phyloP scores from a whole-genome alignment of 1,140 invertebrate species.

The Heliconius eleuchia region DNA sequence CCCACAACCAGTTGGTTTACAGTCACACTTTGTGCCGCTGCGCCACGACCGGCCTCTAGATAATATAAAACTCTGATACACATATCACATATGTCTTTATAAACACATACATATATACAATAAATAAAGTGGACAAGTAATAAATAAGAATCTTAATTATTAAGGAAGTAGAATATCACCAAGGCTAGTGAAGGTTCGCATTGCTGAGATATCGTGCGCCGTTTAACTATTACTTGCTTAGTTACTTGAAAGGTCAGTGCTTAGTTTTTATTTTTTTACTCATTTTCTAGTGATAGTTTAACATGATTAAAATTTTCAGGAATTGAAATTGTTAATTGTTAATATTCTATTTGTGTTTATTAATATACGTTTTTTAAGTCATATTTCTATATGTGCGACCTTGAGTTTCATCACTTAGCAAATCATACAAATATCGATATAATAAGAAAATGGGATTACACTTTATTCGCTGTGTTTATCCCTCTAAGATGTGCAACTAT shows the following conservation, averaged over 20 bases:
- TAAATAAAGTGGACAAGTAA: conserved; percentile 31
- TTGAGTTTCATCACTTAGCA: background rate
- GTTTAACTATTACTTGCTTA: conserved; percentile 42
- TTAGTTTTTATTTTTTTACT: background rate
- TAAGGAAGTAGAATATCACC: conserved; percentile 63
- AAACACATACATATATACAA: conserved; percentile 6
- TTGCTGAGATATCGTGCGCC: conserved; percentile 61
- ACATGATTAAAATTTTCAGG: no score
- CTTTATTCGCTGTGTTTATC: background rate
- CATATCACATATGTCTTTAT: background rate
- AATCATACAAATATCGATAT: background rate
- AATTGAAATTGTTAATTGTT: no score
- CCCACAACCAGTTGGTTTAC: no score
- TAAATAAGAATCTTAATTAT: conserved; percentile 15
- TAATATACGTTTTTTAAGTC: no score
- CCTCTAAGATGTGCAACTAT: background rate
- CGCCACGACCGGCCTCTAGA: no score
- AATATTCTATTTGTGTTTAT: no score
- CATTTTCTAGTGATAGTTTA: background rate
- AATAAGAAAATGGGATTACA: background rate
- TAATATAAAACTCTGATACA: background rate
- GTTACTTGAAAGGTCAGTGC: conserved; percentile 32
- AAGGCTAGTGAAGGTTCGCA: conserved; percentile 69
- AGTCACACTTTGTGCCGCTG: no score
- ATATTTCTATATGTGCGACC: background rate